Conservation (phyloP, 2,113 vertebrate species). For the Grantiella picta region DNA sequence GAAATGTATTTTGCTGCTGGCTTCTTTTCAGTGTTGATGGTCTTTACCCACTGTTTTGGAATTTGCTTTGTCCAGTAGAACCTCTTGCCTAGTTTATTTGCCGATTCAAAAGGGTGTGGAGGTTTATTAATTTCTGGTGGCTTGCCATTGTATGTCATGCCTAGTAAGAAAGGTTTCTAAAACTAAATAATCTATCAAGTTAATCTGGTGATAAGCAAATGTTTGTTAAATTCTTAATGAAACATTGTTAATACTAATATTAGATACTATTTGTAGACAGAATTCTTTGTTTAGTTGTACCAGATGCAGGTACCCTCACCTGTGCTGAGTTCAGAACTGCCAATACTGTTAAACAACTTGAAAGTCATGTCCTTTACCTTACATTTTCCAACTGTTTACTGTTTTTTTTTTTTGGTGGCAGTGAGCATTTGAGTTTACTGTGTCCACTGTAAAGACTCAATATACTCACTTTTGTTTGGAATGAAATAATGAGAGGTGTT, state of each 20-base stretch:
- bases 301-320: background rate
- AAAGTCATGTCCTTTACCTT: background rate
- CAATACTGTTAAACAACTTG: background rate
- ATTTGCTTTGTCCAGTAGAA: background rate
- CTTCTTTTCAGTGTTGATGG: background rate
- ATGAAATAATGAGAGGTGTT: background rate
- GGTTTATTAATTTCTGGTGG: background rate
- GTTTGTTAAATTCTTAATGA: background rate
- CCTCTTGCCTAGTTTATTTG: background rate
- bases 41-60: background rate
- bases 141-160: background rate
- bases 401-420: background rate
- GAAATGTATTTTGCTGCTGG: background rate
- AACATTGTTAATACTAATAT: background rate
- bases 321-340: background rate
- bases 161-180: background rate
- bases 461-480: background rate
- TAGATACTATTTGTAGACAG: background rate
- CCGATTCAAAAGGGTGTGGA: background rate
- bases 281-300: background rate
- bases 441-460: background rate
- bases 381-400: background rate
- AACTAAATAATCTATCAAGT: background rate
- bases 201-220: background rate
- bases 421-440: background rate